Percentiles rank a stretch among this genome's conserved stretches.
Conservation (phyloP, 2,113 vertebrate genomes). For the Cygnus atratus region DNA sequence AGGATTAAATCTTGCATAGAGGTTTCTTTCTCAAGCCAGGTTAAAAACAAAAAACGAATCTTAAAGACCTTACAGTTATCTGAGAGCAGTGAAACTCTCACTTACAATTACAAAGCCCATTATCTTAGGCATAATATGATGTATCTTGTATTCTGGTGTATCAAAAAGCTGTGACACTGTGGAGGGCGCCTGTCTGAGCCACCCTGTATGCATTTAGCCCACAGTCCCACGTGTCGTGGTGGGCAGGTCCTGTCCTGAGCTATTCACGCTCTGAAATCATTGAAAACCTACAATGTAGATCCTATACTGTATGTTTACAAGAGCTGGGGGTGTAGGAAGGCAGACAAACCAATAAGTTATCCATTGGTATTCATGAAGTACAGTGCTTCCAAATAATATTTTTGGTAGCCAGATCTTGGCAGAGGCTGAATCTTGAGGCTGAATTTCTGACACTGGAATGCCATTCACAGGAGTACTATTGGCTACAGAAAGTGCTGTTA, state of each 20-base stretch:
- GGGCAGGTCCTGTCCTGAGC: not conserved
- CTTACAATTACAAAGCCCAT: not conserved
- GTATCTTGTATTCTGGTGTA: not conserved
- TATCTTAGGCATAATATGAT: not conserved
- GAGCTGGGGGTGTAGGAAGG: not conserved
- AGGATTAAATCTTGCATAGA: not conserved
- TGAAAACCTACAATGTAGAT: not conserved
- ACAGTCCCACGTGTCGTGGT: accelerated
- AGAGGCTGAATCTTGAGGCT: not conserved
- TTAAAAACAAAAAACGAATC: not conserved
- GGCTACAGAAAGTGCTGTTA: not conserved
- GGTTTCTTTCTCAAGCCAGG: not conserved
- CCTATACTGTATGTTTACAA: not conserved
- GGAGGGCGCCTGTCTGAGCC: not conserved
- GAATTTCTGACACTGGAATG: not conserved
- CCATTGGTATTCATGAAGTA: not conserved
- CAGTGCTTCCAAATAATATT: not conserved
- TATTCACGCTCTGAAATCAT: accelerated
- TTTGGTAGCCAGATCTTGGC: not conserved
- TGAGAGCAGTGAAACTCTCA: not conserved
- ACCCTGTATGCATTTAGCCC: not conserved
- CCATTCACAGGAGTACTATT: not conserved
- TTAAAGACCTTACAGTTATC: not conserved
- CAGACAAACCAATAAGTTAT: not conserved
- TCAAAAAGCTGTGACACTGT: not conserved